Evolutionary conservation across 2,888 invertebrate species (phyloP), one percentile per base, ranked within the genome.

Genomic region (Drosophila pullipes): DNA sequence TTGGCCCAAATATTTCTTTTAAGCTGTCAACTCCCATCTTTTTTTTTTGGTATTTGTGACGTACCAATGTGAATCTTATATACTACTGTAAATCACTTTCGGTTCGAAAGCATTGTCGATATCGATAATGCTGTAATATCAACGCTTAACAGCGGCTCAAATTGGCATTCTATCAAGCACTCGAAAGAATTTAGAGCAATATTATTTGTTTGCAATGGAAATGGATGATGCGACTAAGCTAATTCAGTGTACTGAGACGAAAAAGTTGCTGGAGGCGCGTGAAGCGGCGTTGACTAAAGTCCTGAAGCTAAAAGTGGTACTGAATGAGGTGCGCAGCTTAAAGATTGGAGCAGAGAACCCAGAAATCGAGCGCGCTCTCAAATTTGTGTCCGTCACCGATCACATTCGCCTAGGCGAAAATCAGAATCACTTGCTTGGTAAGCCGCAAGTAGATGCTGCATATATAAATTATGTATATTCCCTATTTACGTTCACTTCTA

Each of bases 281-380:
- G 78, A 88, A 39, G 62, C 61, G 0, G 91, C 91, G 52, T 60
- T 93, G 3, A 68, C 74, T 4, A 91, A 83, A 54, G 82, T 92
- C 0, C 73, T 91, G 4, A 92, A 91, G 33, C 54, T 92, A 7
- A 87, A 88, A 30, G 70, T 92, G 4, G 75, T 93, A 4, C 47
- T 93, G 1, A 81, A 89, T 33, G 81, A 89, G 41, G 37, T 92
- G 9, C 83, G 82, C 1, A 65, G 50, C 6, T 69, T 88, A 50
- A 75, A 82, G 31, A 61, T 77, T 30, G 71, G 60, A 2, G 25
- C 49, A 11, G 67, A 74, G 22, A 76, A 65, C 5, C 64, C 76
- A 1, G 82, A 83, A 69, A 74, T 91, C 0, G 76, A 79, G 41
- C 78, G 73, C 18, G 85, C 84, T 0, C 69, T 91, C 0, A 83